Percentiles rank a stretch among this genome's conserved stretches.
Conservation (phyloP, 2,113 vertebrate genomes). For the Aramus guarauna region DNA sequence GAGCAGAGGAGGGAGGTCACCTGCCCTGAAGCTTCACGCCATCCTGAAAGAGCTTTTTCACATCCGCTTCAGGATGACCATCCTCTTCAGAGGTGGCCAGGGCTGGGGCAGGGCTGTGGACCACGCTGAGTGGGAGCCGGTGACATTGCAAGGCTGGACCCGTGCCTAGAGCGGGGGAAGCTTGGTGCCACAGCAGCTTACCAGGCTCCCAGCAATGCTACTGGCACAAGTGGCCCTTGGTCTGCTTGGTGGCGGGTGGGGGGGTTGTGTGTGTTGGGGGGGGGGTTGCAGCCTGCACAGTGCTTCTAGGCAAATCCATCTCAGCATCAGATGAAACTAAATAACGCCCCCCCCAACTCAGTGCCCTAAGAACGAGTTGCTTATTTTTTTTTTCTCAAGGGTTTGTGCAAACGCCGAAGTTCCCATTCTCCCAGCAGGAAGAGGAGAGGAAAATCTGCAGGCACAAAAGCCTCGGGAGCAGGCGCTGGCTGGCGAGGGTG, state of each 20-base stretch:
- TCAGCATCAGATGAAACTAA: neutral
- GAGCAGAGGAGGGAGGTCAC: neutral
- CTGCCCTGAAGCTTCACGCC: neutral
- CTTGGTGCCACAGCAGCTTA: neutral
- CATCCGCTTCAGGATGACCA: neutral
- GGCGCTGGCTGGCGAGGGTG: neutral
- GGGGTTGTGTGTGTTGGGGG: neutral
- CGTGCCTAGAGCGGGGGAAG: neutral
- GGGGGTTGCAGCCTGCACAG: neutral
- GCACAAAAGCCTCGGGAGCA: constrained; percentile 21
- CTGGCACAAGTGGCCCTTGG: neutral
- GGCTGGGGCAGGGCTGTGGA: neutral
- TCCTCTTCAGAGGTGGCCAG: neutral
- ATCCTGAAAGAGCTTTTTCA: neutral
- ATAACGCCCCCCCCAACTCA: neutral
- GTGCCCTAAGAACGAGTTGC: constrained; percentile 11
- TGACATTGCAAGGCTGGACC: neutral
- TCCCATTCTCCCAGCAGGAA: constrained; percentile 48
- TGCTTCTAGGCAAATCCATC: neutral
- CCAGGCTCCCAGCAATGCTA: neutral
- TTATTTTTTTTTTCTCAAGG: constrained; percentile 39
- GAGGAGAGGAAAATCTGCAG: neutral
- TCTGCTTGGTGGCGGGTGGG: neutral
- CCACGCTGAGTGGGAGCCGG: fast-evolving
- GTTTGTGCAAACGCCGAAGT: neutral